Evolutionary conservation across 1,140 invertebrate species (phyloP).

Genomic region (Psix sp.): DNA sequence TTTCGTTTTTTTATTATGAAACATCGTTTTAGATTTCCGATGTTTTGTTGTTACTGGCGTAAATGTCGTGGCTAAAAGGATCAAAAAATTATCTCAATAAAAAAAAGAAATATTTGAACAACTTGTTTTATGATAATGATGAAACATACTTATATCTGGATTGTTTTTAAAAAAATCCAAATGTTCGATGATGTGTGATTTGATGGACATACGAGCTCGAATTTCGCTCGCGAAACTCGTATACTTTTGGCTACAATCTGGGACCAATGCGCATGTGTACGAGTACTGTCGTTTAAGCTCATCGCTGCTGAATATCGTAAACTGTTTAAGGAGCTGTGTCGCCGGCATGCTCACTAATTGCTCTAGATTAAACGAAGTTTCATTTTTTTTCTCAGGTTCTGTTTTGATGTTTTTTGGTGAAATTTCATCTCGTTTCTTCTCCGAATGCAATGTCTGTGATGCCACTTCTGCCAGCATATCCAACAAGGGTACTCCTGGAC

Average conservation of each 20-base stretch:
- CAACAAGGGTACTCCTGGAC: constrained; percentile 70
- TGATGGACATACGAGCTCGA: constrained; percentile 78
- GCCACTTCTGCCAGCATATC: constrained; percentile 79
- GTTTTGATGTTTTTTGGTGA: constrained; percentile 59
- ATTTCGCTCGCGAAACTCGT: constrained; percentile 80
- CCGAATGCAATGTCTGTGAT: constrained; percentile 76
- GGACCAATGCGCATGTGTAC: constrained; percentile 77
- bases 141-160: constrained; percentile 60
- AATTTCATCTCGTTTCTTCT: constrained; percentile 67
- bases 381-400: constrained; percentile 63
- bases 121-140: too few relatives aligned
- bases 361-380: constrained; percentile 69
- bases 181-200: constrained; percentile 77
- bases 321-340: constrained; percentile 79
- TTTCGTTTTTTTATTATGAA: constrained; percentile 63
- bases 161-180: constrained; percentile 73
- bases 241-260: constrained; percentile 76
- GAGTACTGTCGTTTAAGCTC: constrained; percentile 79
- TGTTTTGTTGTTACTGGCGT: constrained; percentile 59
- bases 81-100: constrained; percentile 13
- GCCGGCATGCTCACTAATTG: constrained; percentile 78
- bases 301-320: constrained; percentile 78
- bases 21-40: constrained; percentile 63
- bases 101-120: constrained; percentile 2
- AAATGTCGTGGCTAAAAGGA: constrained; percentile 66